Evolutionary conservation across 2,797 vertebrate genomes (phyloP).

Genomic region (Myripristis jacobus): DNA sequence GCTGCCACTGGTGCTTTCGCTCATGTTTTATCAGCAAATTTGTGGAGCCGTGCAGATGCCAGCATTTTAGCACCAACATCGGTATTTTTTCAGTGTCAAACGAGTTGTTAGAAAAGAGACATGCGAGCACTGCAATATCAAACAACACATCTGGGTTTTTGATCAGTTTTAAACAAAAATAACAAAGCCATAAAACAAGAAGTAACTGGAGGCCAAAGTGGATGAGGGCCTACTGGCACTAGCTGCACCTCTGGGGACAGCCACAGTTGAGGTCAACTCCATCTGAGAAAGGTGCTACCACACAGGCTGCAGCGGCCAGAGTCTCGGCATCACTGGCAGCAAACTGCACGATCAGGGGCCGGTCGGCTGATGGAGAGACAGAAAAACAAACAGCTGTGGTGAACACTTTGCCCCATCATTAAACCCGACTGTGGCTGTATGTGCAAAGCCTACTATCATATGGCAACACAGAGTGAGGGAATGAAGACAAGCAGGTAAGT

Average conservation of each 20-base stretch:
- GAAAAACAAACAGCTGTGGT: neutral
- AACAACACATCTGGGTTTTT: neutral
- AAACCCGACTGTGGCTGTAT: neutral
- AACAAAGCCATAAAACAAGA: neutral
- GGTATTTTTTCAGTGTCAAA: too few species aligned
- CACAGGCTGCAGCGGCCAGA: slow-evolving; percentile 90
- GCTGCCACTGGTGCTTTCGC: too few species aligned
- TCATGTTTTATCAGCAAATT: too few species aligned
- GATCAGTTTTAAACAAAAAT: neutral
- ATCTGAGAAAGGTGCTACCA: slow-evolving; percentile 91
- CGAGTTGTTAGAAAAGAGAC: too few species aligned
- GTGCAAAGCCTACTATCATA: neutral
- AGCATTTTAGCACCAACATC: too few species aligned
- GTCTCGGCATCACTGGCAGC: slow-evolving; percentile 93
- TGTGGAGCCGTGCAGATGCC: too few species aligned
- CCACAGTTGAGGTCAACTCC: slow-evolving; percentile 98
- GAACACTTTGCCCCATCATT: neutral
- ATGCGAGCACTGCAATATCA: neutral
- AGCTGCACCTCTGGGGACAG: slow-evolving; percentile 94
- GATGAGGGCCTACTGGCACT: slow-evolving; percentile 4
- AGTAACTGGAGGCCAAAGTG: neutral
- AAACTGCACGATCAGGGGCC: slow-evolving; percentile 95
- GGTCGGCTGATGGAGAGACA: slow-evolving; percentile 84
- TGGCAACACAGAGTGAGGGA: neutral
- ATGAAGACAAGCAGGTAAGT: too few species aligned